Evolutionary conservation across 2,888 invertebrate species (phyloP).

Genomic region (Chaitophorus viminalis): DNA sequence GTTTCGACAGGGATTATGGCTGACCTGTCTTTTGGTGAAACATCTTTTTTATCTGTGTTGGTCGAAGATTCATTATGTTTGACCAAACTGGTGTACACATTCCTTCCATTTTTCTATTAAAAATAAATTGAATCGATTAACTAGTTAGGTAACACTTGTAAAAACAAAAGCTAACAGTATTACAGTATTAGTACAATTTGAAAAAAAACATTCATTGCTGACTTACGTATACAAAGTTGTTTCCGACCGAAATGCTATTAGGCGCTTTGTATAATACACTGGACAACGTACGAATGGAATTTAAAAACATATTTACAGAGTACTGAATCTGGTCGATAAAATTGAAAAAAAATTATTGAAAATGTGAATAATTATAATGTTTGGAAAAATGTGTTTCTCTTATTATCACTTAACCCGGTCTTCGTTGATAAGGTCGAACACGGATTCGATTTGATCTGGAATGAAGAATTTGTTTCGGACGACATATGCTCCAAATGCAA

Average conservation of each 20-base stretch:
- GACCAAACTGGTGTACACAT: neutral
- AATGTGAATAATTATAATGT: neutral
- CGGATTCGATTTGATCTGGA: neutral
- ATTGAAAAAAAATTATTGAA: neutral
- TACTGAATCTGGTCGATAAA: neutral
- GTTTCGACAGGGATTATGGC: slow-evolving; percentile 80
- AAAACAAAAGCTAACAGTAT: too few species aligned
- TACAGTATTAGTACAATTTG: too few species aligned
- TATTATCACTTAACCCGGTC: neutral
- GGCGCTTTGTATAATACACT: slow-evolving; percentile 17
- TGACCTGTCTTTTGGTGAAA: slow-evolving; percentile 71
- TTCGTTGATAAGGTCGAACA: neutral
- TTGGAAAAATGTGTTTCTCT: neutral
- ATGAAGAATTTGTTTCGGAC: neutral
- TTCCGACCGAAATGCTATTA: neutral
- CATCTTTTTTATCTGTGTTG: neutral
- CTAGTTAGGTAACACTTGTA: neutral
- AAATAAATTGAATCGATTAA: neutral
- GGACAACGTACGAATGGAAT: slow-evolving; percentile 23
- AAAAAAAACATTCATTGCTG: neutral
- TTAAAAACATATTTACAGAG: slow-evolving; percentile 28
- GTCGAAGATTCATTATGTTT: slow-evolving; percentile 1
- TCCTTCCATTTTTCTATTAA: slow-evolving; percentile 25
- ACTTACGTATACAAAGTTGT: slow-evolving; percentile 18
- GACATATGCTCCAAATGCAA: neutral